These are phyloP conservation scores for Drosophila suzukii DNA, from an alignment of 1,140 invertebrate species.

Conservation along the genomic window DNA sequence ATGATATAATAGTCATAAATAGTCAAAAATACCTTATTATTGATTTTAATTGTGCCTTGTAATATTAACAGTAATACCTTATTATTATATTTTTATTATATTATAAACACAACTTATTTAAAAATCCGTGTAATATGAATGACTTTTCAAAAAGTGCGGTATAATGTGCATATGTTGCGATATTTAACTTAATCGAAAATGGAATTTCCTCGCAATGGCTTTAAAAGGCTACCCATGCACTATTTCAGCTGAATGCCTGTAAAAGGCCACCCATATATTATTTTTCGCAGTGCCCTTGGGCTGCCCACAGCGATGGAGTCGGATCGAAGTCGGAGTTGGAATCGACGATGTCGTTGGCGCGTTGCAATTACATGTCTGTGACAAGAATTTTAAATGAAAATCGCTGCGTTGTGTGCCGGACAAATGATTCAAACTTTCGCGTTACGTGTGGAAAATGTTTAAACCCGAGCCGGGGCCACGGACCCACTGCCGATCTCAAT, in stretches of 20 bases:
- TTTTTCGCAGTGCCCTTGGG: conserved; percentile 2
- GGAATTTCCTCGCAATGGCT: too few species aligned
- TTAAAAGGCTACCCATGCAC: not conserved
- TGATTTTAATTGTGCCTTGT: too few species aligned
- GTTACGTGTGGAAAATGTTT: conserved; percentile 82
- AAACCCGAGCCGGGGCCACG: conserved; percentile 55
- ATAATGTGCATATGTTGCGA: too few species aligned
- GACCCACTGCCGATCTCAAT: conserved; percentile 37
- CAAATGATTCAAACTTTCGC: conserved; percentile 83
- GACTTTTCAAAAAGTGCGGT: too few species aligned
- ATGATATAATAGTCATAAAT: too few species aligned
- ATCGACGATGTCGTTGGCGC: conserved; percentile 46
- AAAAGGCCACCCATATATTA: not conserved
- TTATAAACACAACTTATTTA: too few species aligned
- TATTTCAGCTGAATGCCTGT: too few species aligned
- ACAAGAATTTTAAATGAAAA: conserved; percentile 84
- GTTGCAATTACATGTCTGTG: conserved; percentile 80
- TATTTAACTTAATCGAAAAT: too few species aligned
- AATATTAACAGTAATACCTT: too few species aligned
- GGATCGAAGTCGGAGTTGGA: conserved; percentile 40
- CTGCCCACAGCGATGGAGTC: conserved; percentile 28
- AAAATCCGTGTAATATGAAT: too few species aligned
- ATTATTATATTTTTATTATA: too few species aligned
- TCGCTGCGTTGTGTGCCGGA: conserved; percentile 60
- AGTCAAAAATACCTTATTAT: too few species aligned